Conservation (phyloP, 2,888 invertebrate genomes). For the Notodonta dromedarius region DNA sequence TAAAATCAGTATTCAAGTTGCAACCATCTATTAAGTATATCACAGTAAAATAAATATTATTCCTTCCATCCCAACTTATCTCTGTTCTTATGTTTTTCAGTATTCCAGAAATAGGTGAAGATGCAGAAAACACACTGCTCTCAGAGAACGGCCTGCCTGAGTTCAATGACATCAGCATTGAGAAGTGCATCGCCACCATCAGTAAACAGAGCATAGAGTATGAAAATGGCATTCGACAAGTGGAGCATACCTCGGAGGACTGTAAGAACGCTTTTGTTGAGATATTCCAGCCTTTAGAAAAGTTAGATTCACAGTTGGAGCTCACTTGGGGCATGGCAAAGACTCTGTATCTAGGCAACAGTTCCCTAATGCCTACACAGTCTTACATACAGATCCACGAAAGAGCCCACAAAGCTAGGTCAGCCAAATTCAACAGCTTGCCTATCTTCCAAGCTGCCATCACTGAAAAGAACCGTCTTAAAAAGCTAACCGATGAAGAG, state of each 20-base stretch:
- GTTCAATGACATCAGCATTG: constrained; percentile 91
- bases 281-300: constrained; percentile 90
- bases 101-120: constrained; percentile 93
- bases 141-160: constrained; percentile 90
- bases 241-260: constrained; percentile 83
- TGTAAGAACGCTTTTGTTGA: constrained; percentile 87
- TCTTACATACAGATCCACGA: constrained; percentile 92
- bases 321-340: constrained; percentile 95
- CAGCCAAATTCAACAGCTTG: constrained; percentile 88
- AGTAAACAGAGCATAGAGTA: constrained; percentile 92
- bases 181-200: constrained; percentile 93
- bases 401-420: constrained; percentile 89
- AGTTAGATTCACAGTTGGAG: constrained; percentile 88
- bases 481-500: constrained; percentile 85
- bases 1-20: too few relatives aligned
- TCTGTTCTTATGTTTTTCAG: constrained; percentile 67
- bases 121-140: constrained; percentile 90
- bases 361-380: constrained; percentile 91
- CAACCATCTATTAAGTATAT: too few relatives aligned
- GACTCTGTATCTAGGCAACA: constrained; percentile 91
- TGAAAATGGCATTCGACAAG: constrained; percentile 88
- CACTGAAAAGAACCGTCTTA: constrained; percentile 76
- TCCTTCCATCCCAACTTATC: not conserved
- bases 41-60: too few relatives aligned
- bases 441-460: constrained; percentile 88